Percentiles rank a stretch among this genome's conserved stretches.
phyloP scores from a whole-genome alignment of 2,113 vertebrate genomes.

The chimpanzee (Pan troglodytes) region DNA sequence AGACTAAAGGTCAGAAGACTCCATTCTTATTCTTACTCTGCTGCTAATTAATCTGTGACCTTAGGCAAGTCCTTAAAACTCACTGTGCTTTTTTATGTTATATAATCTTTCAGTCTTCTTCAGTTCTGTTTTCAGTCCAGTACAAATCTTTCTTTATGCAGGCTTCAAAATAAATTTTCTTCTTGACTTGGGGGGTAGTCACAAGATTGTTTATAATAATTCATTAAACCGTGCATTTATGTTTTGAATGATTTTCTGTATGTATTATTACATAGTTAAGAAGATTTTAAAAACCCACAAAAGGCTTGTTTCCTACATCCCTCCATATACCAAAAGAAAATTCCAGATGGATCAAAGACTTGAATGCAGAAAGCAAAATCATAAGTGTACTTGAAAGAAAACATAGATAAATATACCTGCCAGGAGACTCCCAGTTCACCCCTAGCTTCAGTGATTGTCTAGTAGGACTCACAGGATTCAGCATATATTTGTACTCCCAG shows the following conservation, averaged over 20 bases:
- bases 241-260: constrained; percentile 12
- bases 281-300: neutral
- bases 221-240: neutral
- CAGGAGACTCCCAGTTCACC: neutral
- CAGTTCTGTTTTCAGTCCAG: neutral
- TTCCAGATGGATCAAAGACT: neutral
- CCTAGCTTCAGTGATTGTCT: neutral
- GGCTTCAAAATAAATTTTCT: neutral
- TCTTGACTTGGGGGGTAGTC: neutral
- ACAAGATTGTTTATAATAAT: neutral
- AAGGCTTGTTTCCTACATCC: neutral
- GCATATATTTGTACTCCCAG: neutral
- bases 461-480: neutral
- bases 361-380: constrained; percentile 15
- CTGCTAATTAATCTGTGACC: neutral
- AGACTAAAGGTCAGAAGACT: neutral
- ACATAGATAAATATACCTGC: neutral
- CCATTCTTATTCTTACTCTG: neutral
- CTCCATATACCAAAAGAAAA: neutral
- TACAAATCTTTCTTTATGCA: neutral
- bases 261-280: constrained; percentile 37
- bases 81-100: neutral
- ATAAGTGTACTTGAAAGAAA: neutral
- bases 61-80: neutral
- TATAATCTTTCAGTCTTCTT: neutral